phyloP scores from a whole-genome alignment of 2,797 vertebrate species.

The Enteromius anoplus region DNA sequence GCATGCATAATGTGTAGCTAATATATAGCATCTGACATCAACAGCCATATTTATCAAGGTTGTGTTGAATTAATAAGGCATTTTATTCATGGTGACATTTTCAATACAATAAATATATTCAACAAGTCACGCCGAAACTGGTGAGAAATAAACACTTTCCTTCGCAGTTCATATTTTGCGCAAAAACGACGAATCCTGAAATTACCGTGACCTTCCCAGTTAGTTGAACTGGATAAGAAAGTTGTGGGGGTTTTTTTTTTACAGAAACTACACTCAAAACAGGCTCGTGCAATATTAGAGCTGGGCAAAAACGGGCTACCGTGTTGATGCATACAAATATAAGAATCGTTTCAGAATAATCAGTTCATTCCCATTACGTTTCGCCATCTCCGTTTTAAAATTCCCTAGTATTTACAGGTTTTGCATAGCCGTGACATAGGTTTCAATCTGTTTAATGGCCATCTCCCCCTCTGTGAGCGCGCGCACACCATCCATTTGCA shows the following conservation, averaged over 20 bases:
- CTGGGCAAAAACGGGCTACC: no score
- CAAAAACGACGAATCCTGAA: background rate
- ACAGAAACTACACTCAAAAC: background rate
- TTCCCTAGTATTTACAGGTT: background rate
- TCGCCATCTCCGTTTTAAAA: background rate
- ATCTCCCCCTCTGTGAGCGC: conserved; percentile 80
- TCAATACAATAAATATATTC: background rate
- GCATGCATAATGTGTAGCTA: background rate
- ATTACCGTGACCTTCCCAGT: background rate
- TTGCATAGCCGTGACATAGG: conserved; percentile 71
- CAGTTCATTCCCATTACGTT: background rate
- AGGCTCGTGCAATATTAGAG: background rate
- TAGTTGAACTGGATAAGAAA: background rate
- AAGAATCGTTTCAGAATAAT: background rate
- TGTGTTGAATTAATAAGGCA: background rate
- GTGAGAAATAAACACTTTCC: background rate
- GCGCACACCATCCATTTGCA: conserved; percentile 88
- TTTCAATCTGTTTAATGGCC: conserved; percentile 79
- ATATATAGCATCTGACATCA: background rate
- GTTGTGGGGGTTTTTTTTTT: no score
- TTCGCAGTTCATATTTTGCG: conserved; percentile 3
- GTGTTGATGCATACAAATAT: background rate
- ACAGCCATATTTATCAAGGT: background rate
- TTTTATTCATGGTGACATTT: background rate
- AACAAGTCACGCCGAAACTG: background rate